Evolutionary conservation across 1,140 invertebrate species (phyloP).

Genomic region (Polypedilum vanderplanki): DNA sequence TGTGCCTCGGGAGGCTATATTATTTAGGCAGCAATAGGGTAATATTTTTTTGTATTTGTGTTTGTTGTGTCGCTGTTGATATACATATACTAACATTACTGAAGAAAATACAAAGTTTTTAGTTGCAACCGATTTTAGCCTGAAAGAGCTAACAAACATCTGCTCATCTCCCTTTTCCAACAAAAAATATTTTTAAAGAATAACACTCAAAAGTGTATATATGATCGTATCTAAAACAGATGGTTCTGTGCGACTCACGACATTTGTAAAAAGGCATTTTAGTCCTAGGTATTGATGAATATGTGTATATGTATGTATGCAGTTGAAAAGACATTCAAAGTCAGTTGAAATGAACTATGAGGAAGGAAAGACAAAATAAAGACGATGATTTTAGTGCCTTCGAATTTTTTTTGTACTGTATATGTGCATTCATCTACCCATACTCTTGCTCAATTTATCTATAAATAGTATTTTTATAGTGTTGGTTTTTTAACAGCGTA

Average conservation of each 20-base stretch:
- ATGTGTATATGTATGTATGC: not conserved
- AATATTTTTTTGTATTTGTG: not conserved
- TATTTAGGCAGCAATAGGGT: not conserved
- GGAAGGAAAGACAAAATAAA: not conserved
- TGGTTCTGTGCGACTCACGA: slow-evolving; percentile 6
- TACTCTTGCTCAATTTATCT: no score
- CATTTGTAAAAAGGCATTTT: slow-evolving; percentile 13
- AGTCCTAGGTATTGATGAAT: not conserved
- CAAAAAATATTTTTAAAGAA: not conserved
- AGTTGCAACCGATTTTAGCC: slow-evolving; percentile 16
- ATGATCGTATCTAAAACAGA: not conserved
- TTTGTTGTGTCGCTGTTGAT: not conserved
- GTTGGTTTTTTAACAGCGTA: no score
- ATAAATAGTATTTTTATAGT: no score
- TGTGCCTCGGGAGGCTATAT: no score
- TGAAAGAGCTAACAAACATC: slow-evolving; percentile 23
- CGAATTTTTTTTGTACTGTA: not conserved
- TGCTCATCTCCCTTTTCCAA: slow-evolving; percentile 27
- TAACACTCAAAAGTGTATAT: not conserved
- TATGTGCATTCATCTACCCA: no score
- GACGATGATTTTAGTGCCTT: not conserved
- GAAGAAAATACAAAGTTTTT: not conserved
- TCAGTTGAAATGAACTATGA: not conserved
- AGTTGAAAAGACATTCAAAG: not conserved
- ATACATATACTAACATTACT: not conserved